These are phyloP conservation scores for Ochlodes sylvanus DNA, from an alignment of 2,888 invertebrate species.

Conservation along the genomic window DNA sequence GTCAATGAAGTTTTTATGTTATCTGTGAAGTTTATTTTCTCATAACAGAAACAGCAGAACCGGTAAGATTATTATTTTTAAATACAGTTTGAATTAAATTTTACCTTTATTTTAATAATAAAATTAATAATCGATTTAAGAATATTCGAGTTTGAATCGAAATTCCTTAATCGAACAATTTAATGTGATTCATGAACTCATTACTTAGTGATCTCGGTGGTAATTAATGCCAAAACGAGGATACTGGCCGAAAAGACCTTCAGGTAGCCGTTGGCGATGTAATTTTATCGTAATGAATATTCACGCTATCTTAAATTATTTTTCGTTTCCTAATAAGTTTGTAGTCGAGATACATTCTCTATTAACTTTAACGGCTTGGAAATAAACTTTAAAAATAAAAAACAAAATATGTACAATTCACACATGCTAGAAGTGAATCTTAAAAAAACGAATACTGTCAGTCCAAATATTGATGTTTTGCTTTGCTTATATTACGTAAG, in stretches of 20 bases:
- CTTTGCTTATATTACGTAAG: no score
- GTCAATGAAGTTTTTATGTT: slow-evolving; percentile 38
- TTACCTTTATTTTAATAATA: neutral
- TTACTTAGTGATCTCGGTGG: slow-evolving; percentile 13
- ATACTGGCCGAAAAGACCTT: slow-evolving; percentile 27
- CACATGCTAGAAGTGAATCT: no score
- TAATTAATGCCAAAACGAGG: slow-evolving; percentile 31
- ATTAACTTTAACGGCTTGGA: no score
- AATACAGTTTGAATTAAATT: neutral
- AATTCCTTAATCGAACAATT: slow-evolving; percentile 21
- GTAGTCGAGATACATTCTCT: no score
- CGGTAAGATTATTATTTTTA: slow-evolving; percentile 28
- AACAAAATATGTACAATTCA: no score
- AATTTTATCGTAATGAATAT: slow-evolving; percentile 26
- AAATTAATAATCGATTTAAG: slow-evolving; percentile 22
- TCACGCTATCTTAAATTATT: neutral
- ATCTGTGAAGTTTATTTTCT: slow-evolving; percentile 22
- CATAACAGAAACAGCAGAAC: slow-evolving; percentile 14
- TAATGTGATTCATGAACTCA: slow-evolving; percentile 24
- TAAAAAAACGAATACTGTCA: no score
- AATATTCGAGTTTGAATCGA: slow-evolving; percentile 30
- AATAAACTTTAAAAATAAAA: no score
- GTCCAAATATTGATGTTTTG: no score
- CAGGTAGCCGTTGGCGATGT: slow-evolving; percentile 14
- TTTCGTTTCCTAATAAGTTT: neutral